phyloP scores from a whole-genome alignment of 2,888 invertebrate species.

The Drosophila differens region DNA sequence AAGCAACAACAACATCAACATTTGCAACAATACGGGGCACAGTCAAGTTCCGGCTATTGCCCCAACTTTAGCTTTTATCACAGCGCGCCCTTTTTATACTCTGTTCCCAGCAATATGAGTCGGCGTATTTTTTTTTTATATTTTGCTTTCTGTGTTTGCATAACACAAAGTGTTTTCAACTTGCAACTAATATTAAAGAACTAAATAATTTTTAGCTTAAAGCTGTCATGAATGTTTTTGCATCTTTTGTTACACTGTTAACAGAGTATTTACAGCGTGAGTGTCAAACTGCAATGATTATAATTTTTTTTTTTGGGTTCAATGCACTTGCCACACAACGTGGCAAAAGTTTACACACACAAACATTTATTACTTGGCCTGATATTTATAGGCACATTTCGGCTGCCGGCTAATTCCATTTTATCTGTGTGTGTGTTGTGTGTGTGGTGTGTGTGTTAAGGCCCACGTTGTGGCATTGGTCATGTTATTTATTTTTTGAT shows the following conservation, averaged over 20 bases:
- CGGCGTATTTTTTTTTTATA: not conserved
- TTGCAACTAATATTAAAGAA: not conserved
- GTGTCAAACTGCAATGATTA: not conserved
- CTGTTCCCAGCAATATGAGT: not conserved
- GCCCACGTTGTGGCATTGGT: slow-evolving; percentile 68
- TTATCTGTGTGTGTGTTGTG: slow-evolving; percentile 48
- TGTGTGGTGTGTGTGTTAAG: slow-evolving; percentile 14
- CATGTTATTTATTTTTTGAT: slow-evolving; percentile 27
- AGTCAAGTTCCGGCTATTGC: slow-evolving; percentile 66
- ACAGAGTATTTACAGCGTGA: slow-evolving; percentile 1
- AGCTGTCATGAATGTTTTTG: not conserved
- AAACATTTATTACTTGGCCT: slow-evolving; percentile 26
- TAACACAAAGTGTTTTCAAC: too few species aligned
- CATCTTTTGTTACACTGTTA: too few species aligned
- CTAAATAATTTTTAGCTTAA: not conserved
- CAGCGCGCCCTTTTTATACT: slow-evolving; percentile 50
- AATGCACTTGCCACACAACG: slow-evolving; percentile 69
- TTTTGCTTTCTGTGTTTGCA: not conserved
- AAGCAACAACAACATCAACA: slow-evolving; percentile 45
- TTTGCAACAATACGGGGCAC: slow-evolving; percentile 44
- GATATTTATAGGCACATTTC: slow-evolving; percentile 63
- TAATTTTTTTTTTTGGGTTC: slow-evolving; percentile 52
- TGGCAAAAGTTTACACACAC: slow-evolving; percentile 53
- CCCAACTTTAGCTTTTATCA: slow-evolving; percentile 47
- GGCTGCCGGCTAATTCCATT: slow-evolving; percentile 58